Conservation (phyloP, 2,888 invertebrate genomes). For the Psylliodes chrysocephalus region DNA sequence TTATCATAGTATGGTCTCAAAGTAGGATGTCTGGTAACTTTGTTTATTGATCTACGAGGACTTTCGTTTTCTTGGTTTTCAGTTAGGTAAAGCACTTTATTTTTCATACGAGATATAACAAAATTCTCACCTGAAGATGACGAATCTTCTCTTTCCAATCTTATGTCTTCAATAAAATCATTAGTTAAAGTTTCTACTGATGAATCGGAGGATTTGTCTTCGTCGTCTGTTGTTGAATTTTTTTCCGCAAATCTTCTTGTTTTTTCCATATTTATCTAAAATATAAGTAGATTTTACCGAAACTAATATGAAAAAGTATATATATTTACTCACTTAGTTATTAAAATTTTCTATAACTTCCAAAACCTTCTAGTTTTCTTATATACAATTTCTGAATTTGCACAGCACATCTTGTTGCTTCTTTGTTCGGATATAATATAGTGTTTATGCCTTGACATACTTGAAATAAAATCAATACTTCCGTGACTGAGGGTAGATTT, state of each 20-base stretch:
- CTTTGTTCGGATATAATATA: slow-evolving; percentile 14
- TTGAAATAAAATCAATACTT: neutral
- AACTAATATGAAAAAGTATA: neutral
- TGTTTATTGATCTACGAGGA: slow-evolving; percentile 43
- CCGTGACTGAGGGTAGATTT: neutral
- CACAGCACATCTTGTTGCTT: slow-evolving; percentile 18
- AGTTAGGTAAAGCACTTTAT: slow-evolving; percentile 71
- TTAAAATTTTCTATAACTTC: neutral
- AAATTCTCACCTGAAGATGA: slow-evolving; percentile 86
- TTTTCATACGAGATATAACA: slow-evolving; percentile 40
- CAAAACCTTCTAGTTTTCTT: slow-evolving; percentile 5
- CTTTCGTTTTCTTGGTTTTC: slow-evolving; percentile 62
- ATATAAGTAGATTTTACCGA: slow-evolving; percentile 20
- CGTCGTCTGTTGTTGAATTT: slow-evolving; percentile 52
- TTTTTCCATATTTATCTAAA: slow-evolving; percentile 56
- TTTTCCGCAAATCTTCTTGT: slow-evolving; percentile 53
- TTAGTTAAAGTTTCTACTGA: slow-evolving; percentile 95
- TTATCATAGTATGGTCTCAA: slow-evolving; percentile 68
- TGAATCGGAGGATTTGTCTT: slow-evolving; percentile 82
- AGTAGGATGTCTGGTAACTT: slow-evolving; percentile 64
- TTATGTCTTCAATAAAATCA: slow-evolving; percentile 89
- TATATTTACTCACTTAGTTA: neutral
- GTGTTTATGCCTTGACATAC: neutral
- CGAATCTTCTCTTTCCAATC: slow-evolving; percentile 92
- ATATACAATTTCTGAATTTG: slow-evolving; percentile 1